phyloP scores from a whole-genome alignment of 2,113 vertebrate species.

The Tyrannus savana region DNA sequence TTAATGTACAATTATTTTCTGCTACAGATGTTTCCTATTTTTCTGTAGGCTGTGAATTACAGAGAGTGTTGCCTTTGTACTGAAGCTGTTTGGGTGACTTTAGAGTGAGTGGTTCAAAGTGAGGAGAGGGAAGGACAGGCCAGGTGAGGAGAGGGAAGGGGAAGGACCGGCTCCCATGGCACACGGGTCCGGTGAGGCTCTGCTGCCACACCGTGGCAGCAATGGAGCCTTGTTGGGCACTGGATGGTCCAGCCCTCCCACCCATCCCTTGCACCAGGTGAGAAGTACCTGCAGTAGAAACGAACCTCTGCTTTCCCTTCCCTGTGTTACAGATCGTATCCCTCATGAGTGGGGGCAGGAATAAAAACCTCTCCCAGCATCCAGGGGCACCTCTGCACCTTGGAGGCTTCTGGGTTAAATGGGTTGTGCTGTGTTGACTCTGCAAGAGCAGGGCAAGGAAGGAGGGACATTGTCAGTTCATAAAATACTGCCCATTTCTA shows the following conservation, averaged over 20 bases:
- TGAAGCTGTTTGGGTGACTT: background rate
- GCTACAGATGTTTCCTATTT: background rate
- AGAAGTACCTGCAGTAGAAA: background rate
- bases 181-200: background rate
- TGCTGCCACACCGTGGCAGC: conserved; percentile 60
- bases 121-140: background rate
- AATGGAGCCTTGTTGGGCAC: background rate
- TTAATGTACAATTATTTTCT: background rate
- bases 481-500: background rate
- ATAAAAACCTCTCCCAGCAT: background rate
- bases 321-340: background rate
- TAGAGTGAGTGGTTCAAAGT: background rate
- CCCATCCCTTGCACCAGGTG: background rate
- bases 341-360: background rate
- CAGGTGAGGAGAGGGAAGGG: background rate
- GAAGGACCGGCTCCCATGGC: background rate
- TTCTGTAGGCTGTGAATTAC: background rate
- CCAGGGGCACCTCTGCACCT: background rate
- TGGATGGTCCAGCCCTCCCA: background rate
- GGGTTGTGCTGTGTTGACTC: background rate
- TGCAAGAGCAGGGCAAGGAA: background rate
- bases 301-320: background rate
- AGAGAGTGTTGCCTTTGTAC: background rate
- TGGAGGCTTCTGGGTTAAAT: background rate
- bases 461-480: background rate